A percentile compares a stretch with the other conserved stretches of the same genome.
Evolutionary conservation across 2,888 invertebrate genomes (phyloP).

Genomic region (Hemithea aestivaria): DNA sequence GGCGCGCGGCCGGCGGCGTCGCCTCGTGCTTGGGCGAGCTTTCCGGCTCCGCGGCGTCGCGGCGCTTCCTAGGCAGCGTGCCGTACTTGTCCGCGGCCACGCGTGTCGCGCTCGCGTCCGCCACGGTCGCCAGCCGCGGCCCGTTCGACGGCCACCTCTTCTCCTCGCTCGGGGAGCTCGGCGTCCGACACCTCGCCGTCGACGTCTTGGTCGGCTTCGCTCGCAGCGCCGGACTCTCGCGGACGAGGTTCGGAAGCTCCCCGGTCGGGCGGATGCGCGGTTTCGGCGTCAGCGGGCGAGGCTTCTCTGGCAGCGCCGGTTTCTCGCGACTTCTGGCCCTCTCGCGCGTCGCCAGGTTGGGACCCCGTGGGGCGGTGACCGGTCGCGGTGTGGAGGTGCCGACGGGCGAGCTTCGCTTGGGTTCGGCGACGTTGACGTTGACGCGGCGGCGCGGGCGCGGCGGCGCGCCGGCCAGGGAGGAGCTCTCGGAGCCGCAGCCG

Average conservation of each 20-base stretch:
- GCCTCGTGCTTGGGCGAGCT: slow-evolving; percentile 69
- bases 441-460: slow-evolving; percentile 76
- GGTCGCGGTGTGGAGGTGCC: slow-evolving; percentile 75
- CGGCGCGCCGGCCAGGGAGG: slow-evolving; percentile 80
- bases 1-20: slow-evolving; percentile 55
- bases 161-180: slow-evolving; percentile 83
- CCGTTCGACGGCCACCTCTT: slow-evolving; percentile 83
- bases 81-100: slow-evolving; percentile 85
- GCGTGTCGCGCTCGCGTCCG: slow-evolving; percentile 56
- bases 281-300: slow-evolving; percentile 68
- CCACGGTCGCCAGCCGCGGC: slow-evolving; percentile 51
- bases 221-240: slow-evolving; percentile 66
- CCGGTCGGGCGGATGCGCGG: slow-evolving; percentile 70
- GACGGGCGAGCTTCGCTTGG: slow-evolving; percentile 70
- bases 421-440: slow-evolving; percentile 78
- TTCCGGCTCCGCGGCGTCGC: slow-evolving; percentile 80
- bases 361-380: slow-evolving; percentile 68
- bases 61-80: slow-evolving; percentile 86
- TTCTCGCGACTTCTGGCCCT: slow-evolving; percentile 81
- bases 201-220: slow-evolving; percentile 77
- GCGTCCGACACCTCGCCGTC: slow-evolving; percentile 79
- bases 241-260: slow-evolving; percentile 74
- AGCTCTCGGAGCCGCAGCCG: slow-evolving; percentile 89
- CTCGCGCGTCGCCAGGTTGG: slow-evolving; percentile 75
- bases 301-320: slow-evolving; percentile 69